Base-by-base conservation (phyloP, 2,888 invertebrate species). In the Willowsia nigromaculata region DNA sequence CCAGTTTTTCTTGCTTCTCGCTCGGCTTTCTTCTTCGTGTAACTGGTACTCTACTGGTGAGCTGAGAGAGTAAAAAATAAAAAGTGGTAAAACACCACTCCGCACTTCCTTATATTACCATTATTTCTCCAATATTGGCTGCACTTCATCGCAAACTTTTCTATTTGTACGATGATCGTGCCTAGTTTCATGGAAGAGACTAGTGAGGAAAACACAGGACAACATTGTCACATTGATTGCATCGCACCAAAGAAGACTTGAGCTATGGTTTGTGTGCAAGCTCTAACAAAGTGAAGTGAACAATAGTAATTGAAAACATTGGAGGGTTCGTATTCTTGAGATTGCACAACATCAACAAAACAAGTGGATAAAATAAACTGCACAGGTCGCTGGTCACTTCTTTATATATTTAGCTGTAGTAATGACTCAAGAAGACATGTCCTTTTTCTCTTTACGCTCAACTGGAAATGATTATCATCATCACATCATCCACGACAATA, bases 361-460 rank as follows among this genome's bases (percentile, higher is more conserved):
- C 71, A 43, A 71, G 71, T 71, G 43, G 71, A 71, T 13, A 71
- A 43, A 43, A 71, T 43, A 71, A 71, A 71, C 71, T 71, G 30
- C 84, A 85, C 85, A 85, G 59, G 62, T 85, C 76, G 85, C 27
- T 76, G 85, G 85, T 85, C 85, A 85, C 76, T 76, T 85, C 83
- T 74, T 74, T 47, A 27, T 50, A 53, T 11, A 43, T 22, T 74
- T 74, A 53, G 80, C n/a, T n/a, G n/a, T 13, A 27, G 76, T 76
- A 85, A 76, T 85, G 85, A 76, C 25, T 7, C 33, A 33, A 27
- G 15, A 53, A 76, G 47, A 76, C 62, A 56, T 80, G 56, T 50
- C 59, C 59, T 56, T 71, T 71, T 53, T 83, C 83, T 68, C 83
- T 83, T 83, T 62, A 83, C 62, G 53, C 47, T 65, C 85, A 84